A percentile compares a stretch with the other conserved stretches of the same genome.
Conservation (phyloP, 2,113 vertebrate genomes). For the Zapus hudsonius region DNA sequence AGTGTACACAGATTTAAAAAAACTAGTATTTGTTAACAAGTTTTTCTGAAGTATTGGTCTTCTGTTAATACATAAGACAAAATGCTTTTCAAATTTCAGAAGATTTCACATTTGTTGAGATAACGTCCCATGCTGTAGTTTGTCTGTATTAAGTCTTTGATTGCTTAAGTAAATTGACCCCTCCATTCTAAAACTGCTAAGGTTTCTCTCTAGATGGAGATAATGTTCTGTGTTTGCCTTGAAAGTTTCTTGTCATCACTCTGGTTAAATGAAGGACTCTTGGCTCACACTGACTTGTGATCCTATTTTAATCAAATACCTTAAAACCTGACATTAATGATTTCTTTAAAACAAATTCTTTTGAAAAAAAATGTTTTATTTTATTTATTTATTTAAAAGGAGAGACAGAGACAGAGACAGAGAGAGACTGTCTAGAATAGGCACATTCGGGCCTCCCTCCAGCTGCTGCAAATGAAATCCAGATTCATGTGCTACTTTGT, state of each 20-base stretch:
- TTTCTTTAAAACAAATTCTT: background rate
- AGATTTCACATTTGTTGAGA: background rate
- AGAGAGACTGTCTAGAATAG: no score
- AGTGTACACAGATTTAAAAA: background rate
- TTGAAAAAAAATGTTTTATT: no score
- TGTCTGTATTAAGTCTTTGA: background rate
- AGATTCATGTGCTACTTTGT: no score
- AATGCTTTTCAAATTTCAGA: background rate
- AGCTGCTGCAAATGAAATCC: no score
- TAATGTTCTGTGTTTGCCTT: background rate
- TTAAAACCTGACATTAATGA: background rate
- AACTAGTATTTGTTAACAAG: background rate
- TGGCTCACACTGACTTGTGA: background rate
- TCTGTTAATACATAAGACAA: background rate
- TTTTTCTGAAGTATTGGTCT: background rate
- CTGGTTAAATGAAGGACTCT: background rate
- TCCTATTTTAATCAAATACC: background rate
- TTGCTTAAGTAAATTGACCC: background rate
- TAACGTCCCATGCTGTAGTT: background rate
- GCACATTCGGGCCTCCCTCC: no score
- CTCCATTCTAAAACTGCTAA: background rate
- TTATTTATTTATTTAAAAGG: no score
- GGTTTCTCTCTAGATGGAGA: background rate
- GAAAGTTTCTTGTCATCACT: background rate
- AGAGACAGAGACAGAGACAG: no score